Evolutionary conservation across 1,140 invertebrate species (phyloP).

Genomic region (Ceratoteleas bidentatus): DNA sequence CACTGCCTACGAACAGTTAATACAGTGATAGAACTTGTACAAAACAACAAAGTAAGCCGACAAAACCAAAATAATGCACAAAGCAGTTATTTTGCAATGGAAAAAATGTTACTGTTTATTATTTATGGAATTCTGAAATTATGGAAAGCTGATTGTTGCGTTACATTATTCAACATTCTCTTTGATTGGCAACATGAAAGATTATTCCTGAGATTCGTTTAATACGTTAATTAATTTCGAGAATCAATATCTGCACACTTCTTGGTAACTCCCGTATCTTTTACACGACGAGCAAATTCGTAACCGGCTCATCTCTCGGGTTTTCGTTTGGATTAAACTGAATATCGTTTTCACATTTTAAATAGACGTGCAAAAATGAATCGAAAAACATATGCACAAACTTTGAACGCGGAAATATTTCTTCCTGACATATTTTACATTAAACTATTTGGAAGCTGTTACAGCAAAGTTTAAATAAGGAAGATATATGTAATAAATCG

Average conservation of each 20-base stretch:
- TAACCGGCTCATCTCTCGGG: no score
- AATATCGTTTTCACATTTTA: constrained; percentile 2
- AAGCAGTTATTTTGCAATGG: no score
- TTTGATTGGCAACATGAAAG: constrained; percentile 1
- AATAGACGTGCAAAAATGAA: constrained; percentile 3
- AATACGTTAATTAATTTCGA: constrained; percentile 20
- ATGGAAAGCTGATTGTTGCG: no score
- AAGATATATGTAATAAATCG: constrained; percentile 46
- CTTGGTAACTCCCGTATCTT: no score
- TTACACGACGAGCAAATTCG: no score
- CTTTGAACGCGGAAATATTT: constrained; percentile 24
- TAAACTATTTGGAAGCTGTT: constrained; percentile 38
- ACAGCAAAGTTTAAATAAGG: constrained; percentile 45
- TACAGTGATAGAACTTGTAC: no score
- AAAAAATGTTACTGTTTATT: no score
- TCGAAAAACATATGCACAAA: constrained; percentile 23
- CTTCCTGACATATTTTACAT: constrained; percentile 25
- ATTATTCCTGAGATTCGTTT: constrained; percentile 14
- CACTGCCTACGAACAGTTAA: no score
- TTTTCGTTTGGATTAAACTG: constrained; percentile 2
- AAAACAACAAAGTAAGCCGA: no score
- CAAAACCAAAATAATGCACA: no score
- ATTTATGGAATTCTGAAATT: no score
- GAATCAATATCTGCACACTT: constrained; percentile 8
- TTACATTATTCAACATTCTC: constrained; percentile 9